Evolutionary conservation across 2,113 vertebrate genomes (phyloP), one percentile per base, ranked within the genome.

Genomic region (Phainopepla nitens): DNA sequence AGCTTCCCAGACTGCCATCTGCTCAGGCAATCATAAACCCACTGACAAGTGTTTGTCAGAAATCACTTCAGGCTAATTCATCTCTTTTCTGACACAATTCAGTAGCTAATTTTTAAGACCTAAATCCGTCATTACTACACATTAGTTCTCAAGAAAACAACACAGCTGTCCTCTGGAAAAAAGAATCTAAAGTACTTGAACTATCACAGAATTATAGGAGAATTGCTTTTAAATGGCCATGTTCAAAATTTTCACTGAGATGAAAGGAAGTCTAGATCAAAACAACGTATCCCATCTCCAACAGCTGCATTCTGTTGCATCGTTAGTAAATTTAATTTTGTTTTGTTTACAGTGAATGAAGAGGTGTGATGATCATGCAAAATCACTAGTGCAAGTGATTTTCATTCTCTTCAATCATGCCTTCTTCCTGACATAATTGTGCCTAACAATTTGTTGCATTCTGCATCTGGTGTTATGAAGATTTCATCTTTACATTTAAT

Each of bases 61-160:
- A 94, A 95, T 89, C 80, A 93, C 82, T 88, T 96, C 64, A 66
- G 78, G 28, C 66, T 83, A 89, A 96, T 89, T 92, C 51, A 66
- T 78, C 72, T 87, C 66, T 82, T 83, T 71, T 94, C 72, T 5
- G 4, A 84, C 69, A 78, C 25, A 27, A 42, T 94, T 84, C 11
- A 82, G 49, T 15, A 84, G 83, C 69, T 94, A 41, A 68, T 83
- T 93, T 93, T 92, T 89, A 75, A 86, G 80, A 87, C 69, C 3
- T 2, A 84, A 86, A 90, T 83, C 41, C 15, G 1, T 81, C 81
- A 89, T 87, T 88, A 65, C 28, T 85, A 24, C 53, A 35, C 79
- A 49, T 91, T 82, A 83, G 47, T 68, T 65, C n/a, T 79, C 60
- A 92, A 82, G 77, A 68, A 87, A 89, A 89, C 4, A 9, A 73